A percentile compares a stretch with the other conserved stretches of the same genome.
Evolutionary conservation across 1,140 invertebrate genomes (phyloP).

Genomic region (Andricus grossulariae): DNA sequence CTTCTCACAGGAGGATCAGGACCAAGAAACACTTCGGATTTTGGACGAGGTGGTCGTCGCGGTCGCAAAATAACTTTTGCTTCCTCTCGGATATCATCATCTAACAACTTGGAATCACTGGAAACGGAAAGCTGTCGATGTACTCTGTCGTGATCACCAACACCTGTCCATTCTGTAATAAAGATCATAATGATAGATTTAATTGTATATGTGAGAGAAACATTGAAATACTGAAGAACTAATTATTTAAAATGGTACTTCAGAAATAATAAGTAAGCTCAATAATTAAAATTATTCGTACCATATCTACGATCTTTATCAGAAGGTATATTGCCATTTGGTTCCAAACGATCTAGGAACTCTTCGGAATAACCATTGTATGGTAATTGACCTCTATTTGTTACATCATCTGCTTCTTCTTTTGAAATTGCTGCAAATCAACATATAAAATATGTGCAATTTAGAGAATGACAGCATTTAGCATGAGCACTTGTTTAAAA

Average conservation of each 20-base stretch:
- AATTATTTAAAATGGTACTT: slow-evolving; percentile 14
- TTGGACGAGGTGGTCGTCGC: slow-evolving; percentile 90
- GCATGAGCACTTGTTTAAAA: too few species aligned
- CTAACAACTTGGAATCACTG: slow-evolving; percentile 91
- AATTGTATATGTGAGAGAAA: neutral
- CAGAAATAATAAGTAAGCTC: slow-evolving; percentile 14
- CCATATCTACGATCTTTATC: slow-evolving; percentile 76
- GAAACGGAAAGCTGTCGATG: slow-evolving; percentile 92
- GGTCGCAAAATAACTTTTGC: slow-evolving; percentile 90
- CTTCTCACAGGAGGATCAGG: slow-evolving; percentile 80
- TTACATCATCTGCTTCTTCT: slow-evolving; percentile 82
- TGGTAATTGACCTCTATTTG: slow-evolving; percentile 82
- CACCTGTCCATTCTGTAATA: slow-evolving; percentile 85
- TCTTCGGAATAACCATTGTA: slow-evolving; percentile 94
- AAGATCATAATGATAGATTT: slow-evolving; percentile 56
- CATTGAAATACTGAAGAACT: neutral
- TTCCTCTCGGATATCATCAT: slow-evolving; percentile 89
- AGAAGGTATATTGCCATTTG: slow-evolving; percentile 88
- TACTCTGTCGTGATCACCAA: slow-evolving; percentile 86
- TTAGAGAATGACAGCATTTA: too few species aligned
- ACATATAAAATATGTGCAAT: slow-evolving; percentile 30
- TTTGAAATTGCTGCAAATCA: slow-evolving; percentile 82
- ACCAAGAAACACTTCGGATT: slow-evolving; percentile 89
- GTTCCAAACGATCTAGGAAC: slow-evolving; percentile 92
- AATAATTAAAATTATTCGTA: slow-evolving; percentile 39